Base-by-base conservation (phyloP, 2,888 invertebrate species). In the Synergus umbraculus region DNA sequence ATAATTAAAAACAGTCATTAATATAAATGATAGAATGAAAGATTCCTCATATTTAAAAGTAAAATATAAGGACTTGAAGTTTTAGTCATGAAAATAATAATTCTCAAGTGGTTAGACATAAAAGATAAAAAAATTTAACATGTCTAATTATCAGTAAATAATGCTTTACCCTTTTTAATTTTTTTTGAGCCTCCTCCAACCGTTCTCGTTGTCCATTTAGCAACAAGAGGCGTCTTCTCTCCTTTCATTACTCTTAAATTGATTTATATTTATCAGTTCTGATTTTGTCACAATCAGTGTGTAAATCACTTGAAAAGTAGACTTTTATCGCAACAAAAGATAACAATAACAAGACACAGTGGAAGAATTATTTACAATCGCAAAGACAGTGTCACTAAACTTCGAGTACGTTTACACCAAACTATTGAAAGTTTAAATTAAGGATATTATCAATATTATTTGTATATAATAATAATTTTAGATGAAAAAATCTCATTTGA, bases 221-320 rank as follows among this genome's bases (percentile, higher is more conserved):
- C 41, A 46, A 81, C 12, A 64, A 81, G 77, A 37, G 81, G 77
- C 43, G 78, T 79, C 12, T 41, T 78, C 54, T 81, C 79, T 64
- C 73, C 78, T 67, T 78, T 78, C 78, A 78, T 78, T 18, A 44
- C 22, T 73, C 15, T 73, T 73, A 49, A 10, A 73, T 15, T 73
- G 37, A 37, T 73, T 73, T 54, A 10, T 54, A 18, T 73, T 37
- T 37, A 49, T 15, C 49, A 67, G 29, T 22, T 29, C 49, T 46
- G 22, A 5, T 49, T 73, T 37, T 49, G 29, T n/a, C 15, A 29
- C 37, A 73, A 73, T 37, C 54, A 54, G 22, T 60, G 22, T 60
- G 12, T 60, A 60, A 60, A 60, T 60, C 60, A 60, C 60, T 29
- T 60, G 12, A 10, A 60, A 60, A 22, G 12, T 60, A 22, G 54